Conservation (phyloP, 2,888 invertebrate species). For the Ophioninae sp. region DNA sequence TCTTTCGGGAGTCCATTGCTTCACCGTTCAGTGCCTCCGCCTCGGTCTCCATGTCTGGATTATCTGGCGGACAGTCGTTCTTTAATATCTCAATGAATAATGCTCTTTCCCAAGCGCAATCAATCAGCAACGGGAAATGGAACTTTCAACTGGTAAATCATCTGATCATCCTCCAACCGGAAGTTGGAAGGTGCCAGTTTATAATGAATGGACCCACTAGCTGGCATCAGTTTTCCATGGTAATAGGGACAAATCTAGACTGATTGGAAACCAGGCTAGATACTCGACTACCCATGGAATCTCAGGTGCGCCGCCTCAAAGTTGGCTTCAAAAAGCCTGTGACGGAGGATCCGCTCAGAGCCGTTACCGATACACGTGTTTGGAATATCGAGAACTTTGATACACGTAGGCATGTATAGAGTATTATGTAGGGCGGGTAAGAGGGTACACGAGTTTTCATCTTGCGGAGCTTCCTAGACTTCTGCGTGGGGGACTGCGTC, state of each 20-base stretch:
- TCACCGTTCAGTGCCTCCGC: constrained; percentile 78
- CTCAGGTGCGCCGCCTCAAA: constrained; percentile 22
- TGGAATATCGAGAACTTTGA: constrained; percentile 42
- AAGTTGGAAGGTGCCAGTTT: not conserved
- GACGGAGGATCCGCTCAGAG: constrained; percentile 37
- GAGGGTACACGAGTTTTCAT: constrained; percentile 40
- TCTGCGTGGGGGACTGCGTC: constrained; percentile 42
- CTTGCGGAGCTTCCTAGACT: constrained; percentile 32
- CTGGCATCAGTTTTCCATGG: constrained; percentile 31
- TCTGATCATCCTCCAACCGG: not conserved
- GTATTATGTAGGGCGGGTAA: constrained; percentile 19
- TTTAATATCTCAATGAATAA: constrained; percentile 31
- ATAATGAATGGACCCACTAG: not conserved
- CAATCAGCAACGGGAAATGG: not conserved
- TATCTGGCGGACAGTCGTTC: constrained; percentile 68
- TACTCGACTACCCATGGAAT: constrained; percentile 19
- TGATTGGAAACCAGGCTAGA: constrained; percentile 13
- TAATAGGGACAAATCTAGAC: constrained; percentile 12
- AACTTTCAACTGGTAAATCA: not conserved
- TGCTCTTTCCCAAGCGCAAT: constrained; percentile 2
- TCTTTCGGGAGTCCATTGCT: constrained; percentile 83
- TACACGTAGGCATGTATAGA: constrained; percentile 9
- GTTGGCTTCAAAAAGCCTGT: constrained; percentile 29
- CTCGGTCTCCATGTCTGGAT: constrained; percentile 78
- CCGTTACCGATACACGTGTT: constrained; percentile 46